Base-by-base conservation (phyloP, 1,140 invertebrate genomes). In the Atta cephalotes region DNA sequence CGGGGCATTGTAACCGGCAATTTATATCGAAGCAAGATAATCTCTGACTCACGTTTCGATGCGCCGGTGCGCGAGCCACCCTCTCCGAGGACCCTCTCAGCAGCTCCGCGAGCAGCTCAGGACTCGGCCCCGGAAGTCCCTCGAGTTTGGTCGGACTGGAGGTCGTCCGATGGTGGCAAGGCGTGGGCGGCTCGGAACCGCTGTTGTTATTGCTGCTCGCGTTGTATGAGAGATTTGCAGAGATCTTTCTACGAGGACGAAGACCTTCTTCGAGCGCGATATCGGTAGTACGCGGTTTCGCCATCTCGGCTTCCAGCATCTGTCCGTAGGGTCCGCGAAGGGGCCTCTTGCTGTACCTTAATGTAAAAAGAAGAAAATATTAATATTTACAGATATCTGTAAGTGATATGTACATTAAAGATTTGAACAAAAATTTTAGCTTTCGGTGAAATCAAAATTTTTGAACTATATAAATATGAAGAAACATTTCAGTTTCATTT, bases 251-350 rank as follows among this genome's bases (percentile, higher is more conserved):
- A 6, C 93, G 82, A 16, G 93, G 93, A 60, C 92, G 90, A 35
- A 95, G 88, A 45, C 90, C 90, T 39, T 92, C 93, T 56, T 92
- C 92, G 39, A 93, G 91, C 45, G 90, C 92, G 71, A 94, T 94
- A 35, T 94, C 94, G 4, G 92, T 89, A 18, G 91, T 90, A n/a
- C 93, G 92, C 12, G 97, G 96, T 92, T 97, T 97, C 70, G 97
- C 97, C 97, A 98, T 97, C 94, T 98, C 97, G 2, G 97, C 97
- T 93, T 98, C 97, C 16, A 98, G 95, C 97, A 98, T 98, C 93
- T 98, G 97, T 0, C 97, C 97, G 91, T 98, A 98, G 4, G 97
- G 97, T 7, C 97, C 97, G 25, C 97, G 95, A 0, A 98, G 94
- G 0, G 97, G 97, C 21, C 97, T 94, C 93, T 98, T 98, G 12